Evolutionary conservation across 1,140 invertebrate genomes (phyloP).

Genomic region (Tyrophagus putrescentiae): DNA sequence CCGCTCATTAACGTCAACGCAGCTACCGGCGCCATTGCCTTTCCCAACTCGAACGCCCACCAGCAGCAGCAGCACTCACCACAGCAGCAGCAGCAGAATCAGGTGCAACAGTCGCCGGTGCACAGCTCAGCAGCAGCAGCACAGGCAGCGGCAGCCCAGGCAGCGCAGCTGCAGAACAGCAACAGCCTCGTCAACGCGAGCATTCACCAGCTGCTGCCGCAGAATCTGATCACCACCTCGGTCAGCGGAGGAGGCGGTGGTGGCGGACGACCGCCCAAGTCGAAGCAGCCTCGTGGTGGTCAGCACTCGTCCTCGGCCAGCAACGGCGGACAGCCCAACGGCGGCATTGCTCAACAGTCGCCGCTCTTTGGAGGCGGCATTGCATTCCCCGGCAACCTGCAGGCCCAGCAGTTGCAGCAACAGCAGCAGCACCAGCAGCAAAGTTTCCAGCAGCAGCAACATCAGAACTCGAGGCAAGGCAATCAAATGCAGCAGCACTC

Average conservation of each 20-base stretch:
- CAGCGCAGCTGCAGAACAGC: background rate
- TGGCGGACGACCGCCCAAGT: background rate
- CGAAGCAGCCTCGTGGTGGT: background rate
- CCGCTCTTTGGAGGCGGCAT: background rate
- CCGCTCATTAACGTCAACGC: background rate
- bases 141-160: too few relatives aligned
- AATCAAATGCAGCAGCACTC: conserved; percentile 19
- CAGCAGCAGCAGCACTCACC: conserved; percentile 4
- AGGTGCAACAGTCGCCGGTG: conserved; percentile 14
- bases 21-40: background rate
- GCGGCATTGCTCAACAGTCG: background rate
- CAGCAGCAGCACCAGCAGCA: conserved; percentile 20
- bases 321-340: background rate
- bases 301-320: too few relatives aligned
- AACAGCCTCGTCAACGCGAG: background rate
- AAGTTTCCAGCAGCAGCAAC: conserved; percentile 3
- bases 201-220: background rate
- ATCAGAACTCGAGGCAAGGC: background rate
- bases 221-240: background rate
- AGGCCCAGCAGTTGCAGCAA: conserved; percentile 19
- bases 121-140: too few relatives aligned
- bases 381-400: conserved; percentile 27
- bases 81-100: conserved; percentile 17
- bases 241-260: too few relatives aligned
- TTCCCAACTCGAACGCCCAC: background rate